phyloP scores from a whole-genome alignment of 2,113 vertebrate species.

The Leptobrachium leishanense region DNA sequence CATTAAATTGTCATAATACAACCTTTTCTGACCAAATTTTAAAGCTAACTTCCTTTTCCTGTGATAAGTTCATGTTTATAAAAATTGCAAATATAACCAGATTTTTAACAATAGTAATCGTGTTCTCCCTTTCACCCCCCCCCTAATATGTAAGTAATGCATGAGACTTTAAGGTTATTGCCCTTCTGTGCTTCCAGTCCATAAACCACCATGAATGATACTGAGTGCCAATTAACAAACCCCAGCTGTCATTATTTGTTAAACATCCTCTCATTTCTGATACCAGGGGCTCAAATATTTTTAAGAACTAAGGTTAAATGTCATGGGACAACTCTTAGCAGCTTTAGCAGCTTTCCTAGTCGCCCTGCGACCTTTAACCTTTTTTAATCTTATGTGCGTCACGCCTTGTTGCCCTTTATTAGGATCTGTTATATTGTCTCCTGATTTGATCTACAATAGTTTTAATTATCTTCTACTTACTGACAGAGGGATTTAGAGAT shows the following conservation, averaged over 20 bases:
- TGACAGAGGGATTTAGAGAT: too few relatives aligned
- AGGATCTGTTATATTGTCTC: too few relatives aligned
- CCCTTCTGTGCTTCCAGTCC: not conserved
- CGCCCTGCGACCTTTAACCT: not conserved
- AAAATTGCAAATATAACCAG: too few relatives aligned
- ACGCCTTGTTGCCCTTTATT: too few relatives aligned
- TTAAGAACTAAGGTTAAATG: not conserved
- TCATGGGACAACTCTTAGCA: not conserved
- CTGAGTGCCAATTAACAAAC: not conserved
- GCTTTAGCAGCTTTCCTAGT: not conserved
- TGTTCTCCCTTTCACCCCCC: not conserved
- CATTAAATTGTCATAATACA: too few relatives aligned
- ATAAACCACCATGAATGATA: not conserved
- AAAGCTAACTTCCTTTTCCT: too few relatives aligned
- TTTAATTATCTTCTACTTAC: too few relatives aligned
- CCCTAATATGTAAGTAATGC: not conserved
- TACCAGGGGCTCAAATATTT: not conserved
- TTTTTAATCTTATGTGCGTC: not conserved
- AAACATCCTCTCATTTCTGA: not conserved
- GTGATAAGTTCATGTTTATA: too few relatives aligned
- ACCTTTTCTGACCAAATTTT: too few relatives aligned
- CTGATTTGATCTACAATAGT: too few relatives aligned
- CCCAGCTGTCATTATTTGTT: not conserved
- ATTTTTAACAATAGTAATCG: too few relatives aligned
- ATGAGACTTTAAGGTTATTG: not conserved